phyloP scores from a whole-genome alignment of 1,140 invertebrate species.

The Polypedilum vanderplanki region DNA sequence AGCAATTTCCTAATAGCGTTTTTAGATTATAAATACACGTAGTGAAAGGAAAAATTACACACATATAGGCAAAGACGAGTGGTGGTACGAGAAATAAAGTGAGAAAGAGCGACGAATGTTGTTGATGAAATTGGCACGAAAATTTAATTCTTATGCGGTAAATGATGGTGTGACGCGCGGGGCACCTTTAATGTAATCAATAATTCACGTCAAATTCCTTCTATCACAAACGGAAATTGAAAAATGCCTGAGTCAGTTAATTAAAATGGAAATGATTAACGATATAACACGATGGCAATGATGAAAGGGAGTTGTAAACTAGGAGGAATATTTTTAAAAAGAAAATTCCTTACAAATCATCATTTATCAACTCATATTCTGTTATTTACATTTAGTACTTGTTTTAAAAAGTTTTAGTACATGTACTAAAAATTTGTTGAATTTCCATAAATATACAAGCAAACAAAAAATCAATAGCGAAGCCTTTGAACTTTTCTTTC shows the following conservation, averaged over 20 bases:
- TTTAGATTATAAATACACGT: constrained; percentile 17
- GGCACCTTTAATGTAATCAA: constrained; percentile 25
- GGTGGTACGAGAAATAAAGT: too few species aligned
- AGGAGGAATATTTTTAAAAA: too few species aligned
- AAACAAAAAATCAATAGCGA: too few species aligned
- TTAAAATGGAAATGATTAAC: constrained; percentile 29
- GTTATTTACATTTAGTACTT: too few species aligned
- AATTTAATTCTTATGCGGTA: not conserved
- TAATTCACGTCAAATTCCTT: constrained; percentile 26
- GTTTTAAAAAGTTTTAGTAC: too few species aligned
- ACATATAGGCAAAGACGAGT: not conserved
- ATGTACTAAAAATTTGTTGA: too few species aligned
- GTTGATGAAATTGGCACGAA: constrained; percentile 9
- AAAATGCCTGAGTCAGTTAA: constrained; percentile 23
- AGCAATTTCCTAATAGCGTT: constrained; percentile 27
- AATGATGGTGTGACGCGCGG: not conserved
- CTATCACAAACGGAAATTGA: constrained; percentile 26
- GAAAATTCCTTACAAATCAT: not conserved
- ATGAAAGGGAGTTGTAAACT: too few species aligned
- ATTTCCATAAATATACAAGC: too few species aligned
- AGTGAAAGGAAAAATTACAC: constrained; percentile 10
- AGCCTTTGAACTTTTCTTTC: too few species aligned
- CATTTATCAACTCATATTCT: not conserved
- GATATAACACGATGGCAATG: not conserved
- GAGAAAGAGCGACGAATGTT: not conserved